Evolutionary conservation across 2,888 invertebrate species (phyloP), one percentile per base, ranked within the genome.

Genomic region (Drosophila pseudotalamancana): DNA sequence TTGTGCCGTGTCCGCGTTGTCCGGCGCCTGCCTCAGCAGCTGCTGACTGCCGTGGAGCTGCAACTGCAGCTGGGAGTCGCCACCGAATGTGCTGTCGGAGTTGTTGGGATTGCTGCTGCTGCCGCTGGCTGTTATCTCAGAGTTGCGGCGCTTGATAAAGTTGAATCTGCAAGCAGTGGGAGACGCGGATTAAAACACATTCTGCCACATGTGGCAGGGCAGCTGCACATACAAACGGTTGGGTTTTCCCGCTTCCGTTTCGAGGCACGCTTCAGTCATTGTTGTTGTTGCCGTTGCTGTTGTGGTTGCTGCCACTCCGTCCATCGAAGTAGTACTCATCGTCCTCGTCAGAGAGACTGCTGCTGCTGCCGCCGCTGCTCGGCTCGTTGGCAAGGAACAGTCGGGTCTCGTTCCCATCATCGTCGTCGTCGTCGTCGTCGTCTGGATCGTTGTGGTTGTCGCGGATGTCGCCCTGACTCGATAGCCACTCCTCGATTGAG

Each of bases 401-500:
- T 66, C 85, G 50, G 49, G 78, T 68, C 66, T 83, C 81, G 59
- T 65, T 55, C 60, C 39, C 60, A 29, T 60, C 62, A 46, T 68
- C 61, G 34, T 55, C 32, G 57, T 80, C 71, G 78, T 51, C 54
- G 55, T 70, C 46, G 55, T 35, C 40, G 42, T 63, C 50, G 63
- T 78, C 67, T 57, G 64, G 63, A 61, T 73, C 70, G 77, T 78
- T 62, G 53, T 69, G 71, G 61, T 71, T 70, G 67, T 84, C 78
- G 56, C 78, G 79, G 65, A 88, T 82, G 69, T 86, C 88, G 69
- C 90, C 90, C 65, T 91, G 89, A 73, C 91, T 91, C 77, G 90
- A 88, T 84, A 91, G 89, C 91, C 91, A 91, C 90, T 92, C 92
- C 84, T 92, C 92, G 85, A 91, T 91, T 91, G 92, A 91, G 91